These are phyloP conservation scores for Emydocephalus ijimae DNA, from an alignment of 2,113 vertebrate species.

Conservation along the genomic window DNA sequence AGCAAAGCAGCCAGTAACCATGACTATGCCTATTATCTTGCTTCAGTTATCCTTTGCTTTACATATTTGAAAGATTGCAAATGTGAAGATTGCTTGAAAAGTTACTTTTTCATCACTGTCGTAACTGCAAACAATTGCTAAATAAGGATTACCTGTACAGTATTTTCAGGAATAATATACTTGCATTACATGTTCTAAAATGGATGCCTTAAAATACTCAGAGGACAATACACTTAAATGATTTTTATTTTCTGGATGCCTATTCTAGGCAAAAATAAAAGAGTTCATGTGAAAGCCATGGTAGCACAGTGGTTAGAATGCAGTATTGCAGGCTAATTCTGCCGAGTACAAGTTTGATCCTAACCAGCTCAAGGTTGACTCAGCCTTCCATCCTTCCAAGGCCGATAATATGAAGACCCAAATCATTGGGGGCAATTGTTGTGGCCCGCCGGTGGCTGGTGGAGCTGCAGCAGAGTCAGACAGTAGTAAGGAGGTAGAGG, in stretches of 20 bases:
- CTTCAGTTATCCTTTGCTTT: background rate
- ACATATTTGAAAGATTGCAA: background rate
- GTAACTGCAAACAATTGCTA: background rate
- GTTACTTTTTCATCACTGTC: background rate
- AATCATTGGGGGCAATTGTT: too few species aligned
- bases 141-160: background rate
- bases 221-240: too few species aligned
- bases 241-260: background rate
- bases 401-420: too few species aligned
- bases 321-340: too few species aligned
- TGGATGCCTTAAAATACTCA: background rate
- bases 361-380: too few species aligned
- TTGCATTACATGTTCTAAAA: background rate
- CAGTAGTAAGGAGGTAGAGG: too few species aligned
- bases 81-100: background rate
- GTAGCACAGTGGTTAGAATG: too few species aligned
- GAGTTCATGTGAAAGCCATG: too few species aligned
- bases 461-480: too few species aligned
- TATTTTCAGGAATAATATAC: background rate
- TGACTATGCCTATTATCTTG: background rate
- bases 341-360: too few species aligned
- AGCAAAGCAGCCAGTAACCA: background rate
- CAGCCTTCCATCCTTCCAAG: too few species aligned
- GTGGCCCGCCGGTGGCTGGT: too few species aligned
- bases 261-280: background rate